Conservation (phyloP, 2,797 vertebrate species). For the Crenuchus spilurus region DNA sequence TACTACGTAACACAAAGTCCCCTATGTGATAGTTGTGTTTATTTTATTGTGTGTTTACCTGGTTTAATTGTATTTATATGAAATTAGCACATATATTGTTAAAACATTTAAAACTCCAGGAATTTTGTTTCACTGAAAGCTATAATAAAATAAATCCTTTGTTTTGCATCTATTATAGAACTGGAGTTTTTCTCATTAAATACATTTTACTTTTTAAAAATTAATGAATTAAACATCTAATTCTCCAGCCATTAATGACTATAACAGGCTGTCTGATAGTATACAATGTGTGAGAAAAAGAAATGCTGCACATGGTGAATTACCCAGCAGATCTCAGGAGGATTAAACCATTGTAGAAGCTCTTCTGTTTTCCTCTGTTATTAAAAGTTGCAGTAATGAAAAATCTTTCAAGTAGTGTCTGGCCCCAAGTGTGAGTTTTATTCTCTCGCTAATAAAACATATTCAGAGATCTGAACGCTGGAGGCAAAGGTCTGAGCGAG, state of each 20-base stretch:
- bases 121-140: too few relatives aligned
- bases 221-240: neutral
- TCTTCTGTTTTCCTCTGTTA: neutral
- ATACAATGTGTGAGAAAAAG: neutral
- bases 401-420: neutral
- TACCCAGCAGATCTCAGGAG: neutral
- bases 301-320: neutral
- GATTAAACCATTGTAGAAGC: neutral
- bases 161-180: too few relatives aligned
- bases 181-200: neutral
- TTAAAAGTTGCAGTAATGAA: slow-evolving; percentile 5
- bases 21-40: too few relatives aligned
- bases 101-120: too few relatives aligned
- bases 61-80: too few relatives aligned
- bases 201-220: neutral
- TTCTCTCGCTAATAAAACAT: slow-evolving; percentile 7
- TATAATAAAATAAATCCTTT: too few relatives aligned
- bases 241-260: neutral
- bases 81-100: too few relatives aligned
- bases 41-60: too few relatives aligned
- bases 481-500: neutral
- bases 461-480: neutral
- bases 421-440: neutral
- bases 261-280: too few relatives aligned
- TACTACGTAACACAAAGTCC: too few relatives aligned